Base-by-base conservation (phyloP, 2,888 invertebrate species). In the Synergus gifuensis region DNA sequence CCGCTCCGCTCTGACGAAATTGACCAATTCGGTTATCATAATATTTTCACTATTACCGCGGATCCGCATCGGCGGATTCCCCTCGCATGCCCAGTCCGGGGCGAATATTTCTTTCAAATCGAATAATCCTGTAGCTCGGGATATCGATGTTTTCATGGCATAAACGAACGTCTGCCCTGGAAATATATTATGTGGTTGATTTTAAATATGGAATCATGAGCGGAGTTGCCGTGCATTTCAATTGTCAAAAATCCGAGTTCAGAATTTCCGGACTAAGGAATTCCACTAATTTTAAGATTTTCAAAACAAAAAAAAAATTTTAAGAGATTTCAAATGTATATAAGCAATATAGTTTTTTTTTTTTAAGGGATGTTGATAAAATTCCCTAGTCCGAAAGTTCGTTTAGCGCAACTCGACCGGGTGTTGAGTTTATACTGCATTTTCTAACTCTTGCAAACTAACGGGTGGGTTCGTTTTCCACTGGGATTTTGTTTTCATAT, bases 11-110 rank as follows among this genome's bases (percentile, higher is more conserved):
- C 81, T 78, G 79, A 62, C 79, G 83, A 82, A 87, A 89, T 87
- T 87, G 88, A 84, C 84, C 89, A 90, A 92, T 91, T 88, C 88
- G 85, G 90, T 92, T 91, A 91, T 90, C 91, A 91, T 91, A 91
- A 92, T 91, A 91, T 91, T 91, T 90, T 90, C 87, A 83, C 89
- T 89, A 89, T 89, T 89, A 90, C 88, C 84, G 82, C 8, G 40
- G 77, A 16, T 40, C 36, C 63, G 42, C 67, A 81, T 78, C 82
- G 78, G 69, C 22, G 82, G 82, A 86, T 84, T 85, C 85, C 84
- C 82, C 83, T 83, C 83, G 73, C 82, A 85, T 84, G 82, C 73
- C 11, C 81, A 80, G 58, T 76, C 81, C 78, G 81, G 78, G 76
- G 76, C 62, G 79, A 81, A 82, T 80, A 77, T 78, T 76, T 78